phyloP scores from a whole-genome alignment of 92 coral and sea anemone species.

The Muricea muricata region DNA sequence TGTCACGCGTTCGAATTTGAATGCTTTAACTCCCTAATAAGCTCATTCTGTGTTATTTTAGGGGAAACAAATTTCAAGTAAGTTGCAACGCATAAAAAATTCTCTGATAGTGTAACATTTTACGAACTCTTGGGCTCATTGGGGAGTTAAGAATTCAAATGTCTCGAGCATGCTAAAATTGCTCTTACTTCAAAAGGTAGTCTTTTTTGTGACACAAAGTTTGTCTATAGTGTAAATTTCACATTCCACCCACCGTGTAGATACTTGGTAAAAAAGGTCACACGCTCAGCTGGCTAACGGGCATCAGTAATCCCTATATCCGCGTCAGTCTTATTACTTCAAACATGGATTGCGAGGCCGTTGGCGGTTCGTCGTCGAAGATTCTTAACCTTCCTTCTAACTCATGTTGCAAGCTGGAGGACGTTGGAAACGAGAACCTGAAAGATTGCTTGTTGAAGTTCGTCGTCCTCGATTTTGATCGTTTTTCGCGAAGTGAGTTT shows the following conservation, averaged over 20 bases:
- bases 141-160: too few relatives aligned
- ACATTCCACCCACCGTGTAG: background rate
- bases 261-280: constrained; percentile 29
- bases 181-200: too few relatives aligned
- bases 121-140: too few relatives aligned
- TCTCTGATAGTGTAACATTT: too few relatives aligned
- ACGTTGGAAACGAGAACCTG: background rate
- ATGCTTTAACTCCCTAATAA: too few relatives aligned
- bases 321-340: constrained; percentile 3
- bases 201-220: too few relatives aligned
- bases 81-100: too few relatives aligned
- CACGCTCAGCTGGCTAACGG: constrained; percentile 25
- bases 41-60: too few relatives aligned
- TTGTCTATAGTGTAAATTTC: too few relatives aligned
- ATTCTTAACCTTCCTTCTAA: constrained; percentile 19
- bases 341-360: background rate
- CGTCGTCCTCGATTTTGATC: constrained; percentile 88
- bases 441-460: constrained; percentile 64
- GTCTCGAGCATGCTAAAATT: too few relatives aligned
- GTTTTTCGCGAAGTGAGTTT: constrained; percentile 94
- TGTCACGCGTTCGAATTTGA: too few relatives aligned
- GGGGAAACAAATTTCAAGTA: too few relatives aligned
- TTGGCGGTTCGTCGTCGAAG: background rate
- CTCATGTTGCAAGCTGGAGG: constrained; percentile 9
- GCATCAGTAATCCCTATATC: constrained; percentile 23